A percentile compares a stretch with the other conserved stretches of the same genome.
These are phyloP conservation scores for Campoplex capitator DNA, from an alignment of 2,888 invertebrate genomes.

Conservation along the genomic window DNA sequence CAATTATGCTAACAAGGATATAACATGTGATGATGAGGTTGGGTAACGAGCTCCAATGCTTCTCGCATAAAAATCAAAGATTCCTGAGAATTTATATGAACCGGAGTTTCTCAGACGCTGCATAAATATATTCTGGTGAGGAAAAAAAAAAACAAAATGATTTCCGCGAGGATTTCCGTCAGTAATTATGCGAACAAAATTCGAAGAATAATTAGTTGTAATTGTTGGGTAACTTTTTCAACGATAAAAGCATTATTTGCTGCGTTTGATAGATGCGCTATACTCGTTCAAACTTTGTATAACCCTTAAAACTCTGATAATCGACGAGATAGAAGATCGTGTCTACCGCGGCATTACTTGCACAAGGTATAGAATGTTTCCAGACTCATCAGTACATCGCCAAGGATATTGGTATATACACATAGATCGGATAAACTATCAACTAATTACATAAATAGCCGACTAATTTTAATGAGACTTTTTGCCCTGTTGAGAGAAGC, in stretches of 20 bases:
- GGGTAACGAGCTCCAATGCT: not conserved
- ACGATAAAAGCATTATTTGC: not conserved
- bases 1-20: constrained; percentile 8
- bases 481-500: constrained; percentile 53
- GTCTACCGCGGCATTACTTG: constrained; percentile 19
- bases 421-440: constrained; percentile 59
- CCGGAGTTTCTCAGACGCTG: not conserved
- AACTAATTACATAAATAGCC: constrained; percentile 68
- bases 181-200: not conserved
- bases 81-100: not conserved
- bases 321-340: constrained; percentile 22
- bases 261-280: not conserved
- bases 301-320: constrained; percentile 29
- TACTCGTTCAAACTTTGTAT: constrained; percentile 26
- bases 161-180: too few species aligned
- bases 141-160: not conserved
- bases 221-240: not conserved
- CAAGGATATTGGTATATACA: constrained; percentile 25
- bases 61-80: not conserved
- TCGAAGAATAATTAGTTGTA: not conserved
- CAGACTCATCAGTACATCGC: constrained; percentile 49
- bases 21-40: not conserved
- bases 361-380: constrained; percentile 28
- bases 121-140: not conserved
- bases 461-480: constrained; percentile 70